Evolutionary conservation across 2,113 vertebrate species (phyloP).

Genomic region (Enhydra lutris): DNA sequence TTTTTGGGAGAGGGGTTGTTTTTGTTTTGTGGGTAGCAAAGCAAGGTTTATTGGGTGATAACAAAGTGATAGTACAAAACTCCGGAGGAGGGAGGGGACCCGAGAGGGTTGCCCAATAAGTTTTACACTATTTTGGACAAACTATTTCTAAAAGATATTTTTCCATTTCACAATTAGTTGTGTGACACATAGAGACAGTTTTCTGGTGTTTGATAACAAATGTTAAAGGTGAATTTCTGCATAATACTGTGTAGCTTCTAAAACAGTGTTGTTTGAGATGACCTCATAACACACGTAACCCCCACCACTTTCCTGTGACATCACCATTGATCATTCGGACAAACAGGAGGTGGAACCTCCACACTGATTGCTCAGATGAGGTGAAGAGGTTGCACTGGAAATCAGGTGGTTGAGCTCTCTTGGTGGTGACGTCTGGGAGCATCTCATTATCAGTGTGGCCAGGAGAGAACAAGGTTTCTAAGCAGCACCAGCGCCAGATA

Average conservation of each 20-base stretch:
- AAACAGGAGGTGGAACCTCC: not conserved
- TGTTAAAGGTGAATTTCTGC: not conserved
- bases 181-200: not conserved
- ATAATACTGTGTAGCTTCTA: not conserved
- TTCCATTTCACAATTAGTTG: not conserved
- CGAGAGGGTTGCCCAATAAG: not conserved
- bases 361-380: not conserved
- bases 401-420: not conserved
- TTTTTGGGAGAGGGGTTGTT: too few relatives aligned
- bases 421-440: not conserved
- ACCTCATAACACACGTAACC: not conserved
- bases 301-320: not conserved
- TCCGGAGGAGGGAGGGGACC: not conserved
- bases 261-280: not conserved
- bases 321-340: not conserved
- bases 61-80: not conserved
- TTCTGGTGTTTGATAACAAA: not conserved
- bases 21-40: not conserved
- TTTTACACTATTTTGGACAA: constrained; percentile 16
- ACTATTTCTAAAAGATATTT: not conserved
- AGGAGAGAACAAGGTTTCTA: not conserved
- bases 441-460: too few relatives aligned
- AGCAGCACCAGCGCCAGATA: not conserved
- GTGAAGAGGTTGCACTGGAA: not conserved
- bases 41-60: not conserved